Base-by-base conservation (phyloP, 1,140 invertebrate genomes). In the Brachionus sp. region DNA sequence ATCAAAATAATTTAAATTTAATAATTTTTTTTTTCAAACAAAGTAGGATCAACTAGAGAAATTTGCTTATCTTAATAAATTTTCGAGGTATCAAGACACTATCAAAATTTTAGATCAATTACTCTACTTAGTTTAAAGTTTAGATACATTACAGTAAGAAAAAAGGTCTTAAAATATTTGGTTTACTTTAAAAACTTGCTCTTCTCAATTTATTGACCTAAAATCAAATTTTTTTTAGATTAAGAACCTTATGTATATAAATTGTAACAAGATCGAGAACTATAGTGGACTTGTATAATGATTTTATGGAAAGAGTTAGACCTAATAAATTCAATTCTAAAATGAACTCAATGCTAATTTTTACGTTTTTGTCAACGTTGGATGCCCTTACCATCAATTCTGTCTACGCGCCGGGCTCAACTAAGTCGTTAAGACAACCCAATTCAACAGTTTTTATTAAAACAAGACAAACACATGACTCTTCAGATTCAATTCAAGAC, bases 211-310 rank as follows among this genome's bases (percentile, higher is more conserved):
- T 46, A 46, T 46, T 46, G 42, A 46, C 42, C 42, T 46, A 46
- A 46, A 46, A 46, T n/a, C 2, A 13, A 46, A 46, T 46, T 46
- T 2, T 13, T 46, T 46, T n/a, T 46, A 46, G 42, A 46, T 46
- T n/a, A 46, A 46, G 42, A 10, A 46, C 42, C 42, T 46, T 46
- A 46, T 46, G 42, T 46, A 46, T 46, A 46, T 46, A 46, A 46
- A 46, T 13, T 46, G 12, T 46, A 2, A 6, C 42, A 9, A 25
- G 29, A 66, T 29, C 29, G 29, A 66, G n/a, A n/a, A 66, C 25
- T 29, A 66, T 66, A 66, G 64, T 66, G 64, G 64, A 66, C 64
- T 66, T 66, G 64, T 29, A 66, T 42, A 73, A 73, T 73, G 68
- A 73, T 73, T 73, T 23, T 39, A 39, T 73, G 68, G 68, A 73